phyloP scores from a whole-genome alignment of 2,888 invertebrate genomes.

The Himalopsyche japonica region DNA sequence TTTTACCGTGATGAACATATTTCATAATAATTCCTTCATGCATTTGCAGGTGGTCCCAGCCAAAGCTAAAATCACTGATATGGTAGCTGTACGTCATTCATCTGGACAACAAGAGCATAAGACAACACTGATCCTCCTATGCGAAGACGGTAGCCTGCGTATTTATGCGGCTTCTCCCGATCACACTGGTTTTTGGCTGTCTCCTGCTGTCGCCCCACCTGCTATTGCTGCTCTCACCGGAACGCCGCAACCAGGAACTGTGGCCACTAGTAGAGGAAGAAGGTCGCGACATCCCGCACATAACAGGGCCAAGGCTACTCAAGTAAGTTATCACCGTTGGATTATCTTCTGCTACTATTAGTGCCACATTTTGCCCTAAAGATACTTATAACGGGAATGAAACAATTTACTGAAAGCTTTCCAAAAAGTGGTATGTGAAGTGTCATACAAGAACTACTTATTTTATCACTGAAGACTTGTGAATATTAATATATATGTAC shows the following conservation, averaged over 20 bases:
- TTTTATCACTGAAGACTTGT: too few relatives aligned
- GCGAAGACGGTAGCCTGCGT: constrained; percentile 94
- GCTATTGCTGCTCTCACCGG: constrained; percentile 61
- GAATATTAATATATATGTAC: too few relatives aligned
- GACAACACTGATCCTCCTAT: constrained; percentile 88
- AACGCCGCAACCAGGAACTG: constrained; percentile 61
- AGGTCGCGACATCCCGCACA: not conserved
- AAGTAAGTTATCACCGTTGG: constrained; percentile 6
- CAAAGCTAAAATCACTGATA: constrained; percentile 95
- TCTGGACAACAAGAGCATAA: constrained; percentile 71
- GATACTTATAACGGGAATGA: too few relatives aligned
- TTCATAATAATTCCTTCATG: too few relatives aligned
- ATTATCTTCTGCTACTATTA: not conserved
- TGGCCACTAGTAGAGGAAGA: not conserved
- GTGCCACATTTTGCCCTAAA: not conserved
- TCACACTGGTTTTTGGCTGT: constrained; percentile 68
- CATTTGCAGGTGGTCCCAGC: constrained; percentile 67
- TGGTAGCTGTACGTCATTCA: constrained; percentile 91
- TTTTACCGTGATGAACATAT: too few relatives aligned
- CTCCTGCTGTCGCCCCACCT: constrained; percentile 60
- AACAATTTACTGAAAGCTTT: too few relatives aligned
- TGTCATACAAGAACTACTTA: too few relatives aligned
- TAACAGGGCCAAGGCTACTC: constrained; percentile 19
- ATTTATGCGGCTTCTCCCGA: constrained; percentile 92
- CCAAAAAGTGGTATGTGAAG: too few relatives aligned